These are phyloP conservation scores for Drosophila infuscata DNA, from an alignment of 2,888 invertebrate species.

Conservation along the genomic window DNA sequence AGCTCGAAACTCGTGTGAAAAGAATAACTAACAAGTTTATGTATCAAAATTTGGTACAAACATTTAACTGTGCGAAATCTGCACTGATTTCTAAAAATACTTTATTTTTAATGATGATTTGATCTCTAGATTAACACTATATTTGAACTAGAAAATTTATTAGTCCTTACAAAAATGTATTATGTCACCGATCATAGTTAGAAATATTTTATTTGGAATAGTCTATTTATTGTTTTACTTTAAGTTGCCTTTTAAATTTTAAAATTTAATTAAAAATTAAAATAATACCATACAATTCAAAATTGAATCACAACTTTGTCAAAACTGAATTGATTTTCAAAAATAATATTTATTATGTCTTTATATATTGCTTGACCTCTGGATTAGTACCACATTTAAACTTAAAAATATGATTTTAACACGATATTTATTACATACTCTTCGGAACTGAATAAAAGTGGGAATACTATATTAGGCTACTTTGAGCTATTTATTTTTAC, in stretches of 20 bases:
- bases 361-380: too few species aligned
- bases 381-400: background rate
- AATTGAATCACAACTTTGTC: background rate
- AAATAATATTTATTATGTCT: background rate
- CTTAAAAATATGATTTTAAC: background rate
- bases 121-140: background rate
- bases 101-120: background rate
- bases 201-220: too few species aligned
- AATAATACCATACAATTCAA: background rate
- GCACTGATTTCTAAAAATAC: background rate
- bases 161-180: too few species aligned
- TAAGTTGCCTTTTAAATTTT: background rate
- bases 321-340: background rate
- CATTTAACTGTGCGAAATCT: too few species aligned
- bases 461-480: background rate
- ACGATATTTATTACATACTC: too few species aligned
- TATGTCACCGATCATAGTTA: too few species aligned
- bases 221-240: background rate
- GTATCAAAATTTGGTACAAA: background rate
- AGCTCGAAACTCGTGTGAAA: too few species aligned
- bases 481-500: background rate
- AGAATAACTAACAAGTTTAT: background rate
- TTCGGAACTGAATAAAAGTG: background rate
- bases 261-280: background rate
- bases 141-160: background rate